Percentiles rank a stretch among this genome's conserved stretches.
These are phyloP conservation scores for Anser cygnoides DNA, from an alignment of 2,113 vertebrate species.

Conservation along the genomic window DNA sequence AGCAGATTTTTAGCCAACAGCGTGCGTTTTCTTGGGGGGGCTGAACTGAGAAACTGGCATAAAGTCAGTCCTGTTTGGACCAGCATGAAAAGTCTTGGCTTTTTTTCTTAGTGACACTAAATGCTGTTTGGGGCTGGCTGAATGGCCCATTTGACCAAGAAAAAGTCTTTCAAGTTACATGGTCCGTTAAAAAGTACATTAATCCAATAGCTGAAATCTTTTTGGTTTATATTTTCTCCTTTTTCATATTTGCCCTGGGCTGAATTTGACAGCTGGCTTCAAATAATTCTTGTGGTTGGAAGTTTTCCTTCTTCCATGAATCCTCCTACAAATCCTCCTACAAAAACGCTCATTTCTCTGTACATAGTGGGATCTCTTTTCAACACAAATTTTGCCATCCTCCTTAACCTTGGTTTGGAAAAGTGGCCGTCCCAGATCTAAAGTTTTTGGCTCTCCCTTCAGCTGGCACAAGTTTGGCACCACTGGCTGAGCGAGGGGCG, in stretches of 20 bases:
- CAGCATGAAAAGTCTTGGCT: not conserved
- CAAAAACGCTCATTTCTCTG: not conserved
- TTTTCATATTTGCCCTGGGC: not conserved
- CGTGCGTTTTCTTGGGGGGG: not conserved
- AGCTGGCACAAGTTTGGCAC: fast-evolving
- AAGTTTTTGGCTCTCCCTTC: fast-evolving
- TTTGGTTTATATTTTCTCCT: not conserved
- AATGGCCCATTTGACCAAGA: not conserved
- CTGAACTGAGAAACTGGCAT: not conserved
- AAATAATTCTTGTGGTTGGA: not conserved
- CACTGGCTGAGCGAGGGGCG: not conserved
- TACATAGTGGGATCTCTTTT: not conserved
- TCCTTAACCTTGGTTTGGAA: not conserved
- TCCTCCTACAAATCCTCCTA: not conserved
- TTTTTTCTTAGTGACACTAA: not conserved
- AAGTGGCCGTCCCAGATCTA: not conserved
- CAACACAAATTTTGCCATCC: not conserved
- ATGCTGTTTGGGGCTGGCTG: not conserved
- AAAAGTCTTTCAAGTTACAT: not conserved
- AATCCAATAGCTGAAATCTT: not conserved
- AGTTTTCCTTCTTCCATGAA: not conserved
- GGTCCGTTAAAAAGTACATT: not conserved
- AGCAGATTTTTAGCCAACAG: not conserved
- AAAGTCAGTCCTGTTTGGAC: not conserved
- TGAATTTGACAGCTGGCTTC: not conserved